These are phyloP conservation scores for Drosophila pruinosa DNA, from an alignment of 1,140 invertebrate species.

Conservation along the genomic window DNA sequence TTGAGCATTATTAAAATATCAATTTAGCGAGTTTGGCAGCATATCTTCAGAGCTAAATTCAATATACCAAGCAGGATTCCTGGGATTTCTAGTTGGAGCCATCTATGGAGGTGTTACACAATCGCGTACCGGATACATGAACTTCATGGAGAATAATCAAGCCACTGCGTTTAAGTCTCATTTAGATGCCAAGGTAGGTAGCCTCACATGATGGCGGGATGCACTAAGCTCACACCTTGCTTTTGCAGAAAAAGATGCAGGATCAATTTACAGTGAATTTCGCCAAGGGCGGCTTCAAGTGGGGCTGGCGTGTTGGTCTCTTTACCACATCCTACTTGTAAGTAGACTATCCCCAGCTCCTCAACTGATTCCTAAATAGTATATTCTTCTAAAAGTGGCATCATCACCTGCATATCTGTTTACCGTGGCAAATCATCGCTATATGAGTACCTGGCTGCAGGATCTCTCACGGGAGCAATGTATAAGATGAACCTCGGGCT, in stretches of 20 bases:
- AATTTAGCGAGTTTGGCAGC: slow-evolving; percentile 85
- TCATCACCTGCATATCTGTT: slow-evolving; percentile 85
- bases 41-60: slow-evolving; percentile 85
- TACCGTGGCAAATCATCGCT: slow-evolving; percentile 87
- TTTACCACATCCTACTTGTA: slow-evolving; percentile 88
- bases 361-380: not conserved
- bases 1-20: slow-evolving; percentile 1
- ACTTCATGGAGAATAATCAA: slow-evolving; percentile 89
- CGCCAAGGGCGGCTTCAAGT: slow-evolving; percentile 87
- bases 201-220: too few species aligned
- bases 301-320: slow-evolving; percentile 86
- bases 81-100: slow-evolving; percentile 85
- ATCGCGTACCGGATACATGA: slow-evolving; percentile 85
- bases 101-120: slow-evolving; percentile 86
- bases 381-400: slow-evolving; percentile 83
- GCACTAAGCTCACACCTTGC: slow-evolving; percentile 22
- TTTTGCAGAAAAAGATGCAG: slow-evolving; percentile 86
- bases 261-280: slow-evolving; percentile 86
- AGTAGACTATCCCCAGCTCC: slow-evolving; percentile 30
- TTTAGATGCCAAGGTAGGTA: slow-evolving; percentile 87
- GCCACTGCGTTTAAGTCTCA: slow-evolving; percentile 87
- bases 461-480: slow-evolving; percentile 84
- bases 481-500: slow-evolving; percentile 84
- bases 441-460: slow-evolving; percentile 86
- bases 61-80: slow-evolving; percentile 84